Base-by-base conservation (phyloP, 2,888 invertebrate species). In the Podotricha telesiphe region DNA sequence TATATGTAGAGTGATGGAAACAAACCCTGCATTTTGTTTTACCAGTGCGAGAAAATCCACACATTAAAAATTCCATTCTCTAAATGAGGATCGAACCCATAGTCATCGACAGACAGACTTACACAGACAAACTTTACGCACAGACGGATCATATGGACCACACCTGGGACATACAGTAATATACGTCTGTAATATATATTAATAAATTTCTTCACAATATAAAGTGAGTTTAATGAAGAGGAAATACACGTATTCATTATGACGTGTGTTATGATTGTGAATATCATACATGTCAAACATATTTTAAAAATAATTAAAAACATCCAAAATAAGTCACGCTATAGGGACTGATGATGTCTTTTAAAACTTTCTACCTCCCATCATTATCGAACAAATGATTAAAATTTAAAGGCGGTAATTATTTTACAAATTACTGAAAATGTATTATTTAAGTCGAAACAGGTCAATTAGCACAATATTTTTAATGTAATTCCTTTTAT, bases 371-470 rank as follows among this genome's bases (percentile, higher is more conserved):
- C 22, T 55, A 55, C 55, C 53, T 53, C 53, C 53, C 55, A 55
- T 34, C 34, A 37, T 55, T 37, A 55, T 34, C 34, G 55, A 17
- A 3, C 34, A 34, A 55, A 6, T 55, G 55, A 45, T 59, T 11
- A 22, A 45, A 59, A 59, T n/a, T 45, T 40, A 34, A n/a, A 58
- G 20, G 20, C 42, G n/a, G 11, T 45, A 22, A 59, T 28, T 59
- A 59, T 45, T 45, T 22, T 6, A n/a, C n/a, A 58, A 28, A 59
- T 22, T n/a, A n/a, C 42, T 11, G 17, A 34, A 55, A 34, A 37
- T 55, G 22, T 59, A 45, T 45, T 59, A 59, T 45, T 59, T 59
- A 59, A 45, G 22, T 11, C n/a, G 22, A 59, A 59, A 59, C 59
- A 17, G 59, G 59, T 59, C 22, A 59, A 59, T 59, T 59, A 59